Evolutionary conservation across 2,113 vertebrate species (phyloP).

Genomic region (Saguinus midas): DNA sequence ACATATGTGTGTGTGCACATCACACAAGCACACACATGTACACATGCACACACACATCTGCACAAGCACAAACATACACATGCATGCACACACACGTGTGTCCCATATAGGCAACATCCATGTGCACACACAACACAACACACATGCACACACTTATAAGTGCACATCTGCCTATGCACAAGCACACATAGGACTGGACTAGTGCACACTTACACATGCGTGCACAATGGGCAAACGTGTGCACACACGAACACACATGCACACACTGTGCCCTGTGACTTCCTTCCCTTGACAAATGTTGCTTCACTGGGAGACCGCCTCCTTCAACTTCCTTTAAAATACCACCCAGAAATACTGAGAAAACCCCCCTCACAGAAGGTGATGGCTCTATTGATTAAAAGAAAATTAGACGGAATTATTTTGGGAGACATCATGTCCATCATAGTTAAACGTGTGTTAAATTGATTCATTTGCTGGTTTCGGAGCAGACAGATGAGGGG

Average conservation of each 20-base stretch:
- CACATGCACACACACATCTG: not conserved
- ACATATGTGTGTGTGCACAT: too few relatives aligned
- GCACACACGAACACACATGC: not conserved
- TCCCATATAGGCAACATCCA: not conserved
- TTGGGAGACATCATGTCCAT: constrained; percentile 65
- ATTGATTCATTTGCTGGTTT: constrained; percentile 58
- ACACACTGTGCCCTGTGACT: accelerated
- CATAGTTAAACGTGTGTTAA: constrained; percentile 32
- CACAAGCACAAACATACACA: too few relatives aligned
- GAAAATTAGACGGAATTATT: constrained; percentile 49
- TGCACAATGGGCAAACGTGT: not conserved
- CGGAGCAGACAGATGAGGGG: constrained; percentile 44
- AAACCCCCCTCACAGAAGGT: constrained; percentile 39
- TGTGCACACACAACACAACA: too few relatives aligned
- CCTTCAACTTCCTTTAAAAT: not conserved
- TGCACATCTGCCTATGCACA: not conserved
- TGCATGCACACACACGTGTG: accelerated
- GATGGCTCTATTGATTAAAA: constrained; percentile 51
- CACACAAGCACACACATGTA: not conserved
- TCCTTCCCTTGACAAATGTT: not conserved
- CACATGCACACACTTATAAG: too few relatives aligned
- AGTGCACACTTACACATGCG: not conserved
- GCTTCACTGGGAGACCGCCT: not conserved
- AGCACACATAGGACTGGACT: not conserved
- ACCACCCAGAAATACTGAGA: constrained; percentile 35